Base-by-base conservation (phyloP, 2,797 vertebrate genomes). In the Dermochelys coriacea region DNA sequence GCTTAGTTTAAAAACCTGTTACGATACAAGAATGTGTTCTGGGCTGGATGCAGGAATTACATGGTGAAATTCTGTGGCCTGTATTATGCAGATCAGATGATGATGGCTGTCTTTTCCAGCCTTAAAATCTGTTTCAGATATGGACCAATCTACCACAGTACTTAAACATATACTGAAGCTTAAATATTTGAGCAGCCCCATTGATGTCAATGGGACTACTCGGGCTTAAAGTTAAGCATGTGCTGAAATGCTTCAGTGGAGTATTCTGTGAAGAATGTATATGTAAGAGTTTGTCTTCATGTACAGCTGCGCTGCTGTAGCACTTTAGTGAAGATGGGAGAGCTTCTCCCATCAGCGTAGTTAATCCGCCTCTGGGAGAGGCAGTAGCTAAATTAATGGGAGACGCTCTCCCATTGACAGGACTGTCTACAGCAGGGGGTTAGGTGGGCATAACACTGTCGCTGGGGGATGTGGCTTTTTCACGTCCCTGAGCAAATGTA, bases 1-100 rank as follows among this genome's bases (percentile, higher is more conserved):
- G 49, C 12, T 78, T 2, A 0, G 21, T 71, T 71, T 71, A 41
- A 71, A 71, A 6, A 6, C 31, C 81, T 57, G 4, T 4, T 41
- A 8, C 12, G 21, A 0, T 61, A 31, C 10, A 2, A 0, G 1
- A 0, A 0, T 1, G 0, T 34, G 11, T 80, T 84, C 18, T 77
- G 45, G 74, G 45, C 45, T 16, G 16, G 74, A 41, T n/a, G 75
- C 15, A 82, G 11, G 71, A 88, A 31, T 21, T 16, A 0, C 27
- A 29, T 0, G 2, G 50, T 47, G 82, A 34, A 81, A 64, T 84
- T 92, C 79, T 34, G 5, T 47, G 25, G n/a, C 51, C 41, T 0
- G 0, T 0, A 0, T 41, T 82, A 14, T 1, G 2, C 37, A 57
- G 37, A 64, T 11, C 41, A 29, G 57, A 1, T 21, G 21, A 15